A percentile compares a stretch with the other conserved stretches of the same genome.
Evolutionary conservation across 2,113 vertebrate genomes (phyloP).

Genomic region (Notothenia coriiceps): DNA sequence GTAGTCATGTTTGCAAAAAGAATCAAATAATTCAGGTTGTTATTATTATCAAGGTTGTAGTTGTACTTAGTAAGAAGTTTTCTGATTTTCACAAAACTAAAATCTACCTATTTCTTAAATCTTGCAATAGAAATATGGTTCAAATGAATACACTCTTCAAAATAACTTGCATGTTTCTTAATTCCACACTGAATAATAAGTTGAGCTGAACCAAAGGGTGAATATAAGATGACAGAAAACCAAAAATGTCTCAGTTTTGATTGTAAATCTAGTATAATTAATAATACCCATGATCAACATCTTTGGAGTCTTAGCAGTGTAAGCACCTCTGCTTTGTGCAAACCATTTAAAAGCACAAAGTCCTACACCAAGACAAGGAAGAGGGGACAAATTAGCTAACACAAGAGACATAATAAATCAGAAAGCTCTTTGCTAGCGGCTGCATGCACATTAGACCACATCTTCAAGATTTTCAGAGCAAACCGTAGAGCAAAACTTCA

Average conservation of each 20-base stretch:
- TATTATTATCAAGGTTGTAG: conserved; percentile 23
- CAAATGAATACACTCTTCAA: neutral
- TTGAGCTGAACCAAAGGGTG: neutral
- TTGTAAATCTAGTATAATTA: conserved; percentile 57
- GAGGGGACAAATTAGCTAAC: conserved; percentile 62
- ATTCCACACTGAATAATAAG: neutral
- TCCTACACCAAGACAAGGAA: conserved; percentile 64
- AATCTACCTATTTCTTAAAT: neutral
- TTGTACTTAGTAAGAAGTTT: neutral
- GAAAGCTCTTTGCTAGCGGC: conserved; percentile 97
- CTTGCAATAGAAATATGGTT: neutral
- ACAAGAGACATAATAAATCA: conserved; percentile 90
- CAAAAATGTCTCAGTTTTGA: conserved; percentile 15
- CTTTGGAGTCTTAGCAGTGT: conserved; percentile 27
- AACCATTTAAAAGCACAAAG: conserved; percentile 41
- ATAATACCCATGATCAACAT: conserved; percentile 58
- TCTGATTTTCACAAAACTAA: too few relatives aligned
- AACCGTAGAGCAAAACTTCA: conserved; percentile 98
- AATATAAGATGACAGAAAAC: conserved; percentile 11
- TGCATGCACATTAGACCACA: conserved; percentile 99
- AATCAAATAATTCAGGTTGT: neutral
- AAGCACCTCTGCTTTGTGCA: conserved; percentile 36
- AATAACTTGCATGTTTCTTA: neutral
- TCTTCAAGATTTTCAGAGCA: conserved; percentile 97
- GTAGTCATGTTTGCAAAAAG: conserved; percentile 22